Base-by-base conservation (phyloP, 92 coral and sea anemone species). In the Porites rus region DNA sequence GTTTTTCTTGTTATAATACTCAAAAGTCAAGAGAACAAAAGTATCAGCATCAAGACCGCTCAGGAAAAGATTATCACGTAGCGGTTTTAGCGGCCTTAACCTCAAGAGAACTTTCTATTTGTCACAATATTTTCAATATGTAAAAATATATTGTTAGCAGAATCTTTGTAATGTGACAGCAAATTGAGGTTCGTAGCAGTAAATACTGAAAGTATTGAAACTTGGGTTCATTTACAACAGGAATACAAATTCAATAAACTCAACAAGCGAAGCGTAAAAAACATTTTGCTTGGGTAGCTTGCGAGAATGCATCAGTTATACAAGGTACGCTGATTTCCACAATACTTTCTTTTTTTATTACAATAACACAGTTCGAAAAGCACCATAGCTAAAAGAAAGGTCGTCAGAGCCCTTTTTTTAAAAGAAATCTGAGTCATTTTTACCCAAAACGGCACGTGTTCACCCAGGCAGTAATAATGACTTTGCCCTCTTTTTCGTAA, bases 191-290 rank as follows among this genome's bases (percentile, higher is more conserved):
- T 61, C 13, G 54, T 14, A 46, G 31, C 25, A 38, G 59, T 1
- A 1, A 38, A 1, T 18, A n/a, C 9, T 43, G 31, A 46, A 8
- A 13, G 2, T 31, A n/a, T 8, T 43, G 31, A 46, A 8, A 13
- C 72, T 43, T 64, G 10, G 19, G 43, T 62, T 50, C 20, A 46
- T 22, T 5, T 78, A 64, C 54, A 50, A 19, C 51, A 59, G 46
- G 72, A 51, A 63, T 17, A 46, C 51, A 38, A 11, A 38, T 43
- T 78, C 43, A 18, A 24, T 6, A 10, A 56, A 10, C 60, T 56
- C 17, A 17, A 14, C 82, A 78, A 78, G 61, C 22, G 72, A 65
- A 59, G 21, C 72, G 72, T 78, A 78, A 78, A 78, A 78, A 64
- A 20, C 20, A 60, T 9, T 43, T 11, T 56, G 61, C 72, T 16